A percentile compares a stretch with the other conserved stretches of the same genome.
phyloP scores from a whole-genome alignment of 2,888 invertebrate genomes.

The Ophion ventricosus region DNA sequence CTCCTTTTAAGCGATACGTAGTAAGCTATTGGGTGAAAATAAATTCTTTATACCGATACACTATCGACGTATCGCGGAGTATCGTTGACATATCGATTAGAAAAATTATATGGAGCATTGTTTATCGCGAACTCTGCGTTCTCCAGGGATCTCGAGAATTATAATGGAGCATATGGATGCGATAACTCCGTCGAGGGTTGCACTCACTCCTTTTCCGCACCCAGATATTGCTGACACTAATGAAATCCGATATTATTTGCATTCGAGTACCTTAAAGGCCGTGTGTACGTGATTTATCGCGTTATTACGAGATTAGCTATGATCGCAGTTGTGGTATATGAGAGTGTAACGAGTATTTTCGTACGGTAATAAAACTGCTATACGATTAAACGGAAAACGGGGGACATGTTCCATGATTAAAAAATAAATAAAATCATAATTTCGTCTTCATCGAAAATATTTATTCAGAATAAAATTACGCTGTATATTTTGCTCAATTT shows the following conservation, averaged over 20 bases:
- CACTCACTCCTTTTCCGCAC: background rate
- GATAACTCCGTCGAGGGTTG: slow-evolving; percentile 28
- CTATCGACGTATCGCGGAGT: background rate
- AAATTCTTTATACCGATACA: background rate
- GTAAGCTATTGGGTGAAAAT: background rate
- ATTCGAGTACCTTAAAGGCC: slow-evolving; percentile 24
- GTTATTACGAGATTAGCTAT: slow-evolving; percentile 1
- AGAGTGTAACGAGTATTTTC: background rate
- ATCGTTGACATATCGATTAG: background rate
- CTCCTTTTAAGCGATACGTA: too few relatives aligned
- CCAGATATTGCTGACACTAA: slow-evolving; percentile 45
- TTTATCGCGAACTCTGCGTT: background rate
- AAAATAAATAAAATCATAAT: too few relatives aligned
- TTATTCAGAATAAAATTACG: too few relatives aligned
- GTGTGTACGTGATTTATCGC: slow-evolving; percentile 29
- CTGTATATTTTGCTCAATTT: too few relatives aligned
- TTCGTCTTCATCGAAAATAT: too few relatives aligned
- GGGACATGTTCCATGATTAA: background rate
- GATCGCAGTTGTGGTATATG: background rate
- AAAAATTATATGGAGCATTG: background rate
- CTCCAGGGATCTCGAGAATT: background rate
- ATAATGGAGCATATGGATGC: background rate
- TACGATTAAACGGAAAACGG: background rate
- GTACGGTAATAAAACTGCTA: background rate
- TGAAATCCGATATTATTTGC: slow-evolving; percentile 60